These are phyloP conservation scores for Graptemys geographica DNA, from an alignment of 2,797 vertebrate genomes.

Conservation along the genomic window DNA sequence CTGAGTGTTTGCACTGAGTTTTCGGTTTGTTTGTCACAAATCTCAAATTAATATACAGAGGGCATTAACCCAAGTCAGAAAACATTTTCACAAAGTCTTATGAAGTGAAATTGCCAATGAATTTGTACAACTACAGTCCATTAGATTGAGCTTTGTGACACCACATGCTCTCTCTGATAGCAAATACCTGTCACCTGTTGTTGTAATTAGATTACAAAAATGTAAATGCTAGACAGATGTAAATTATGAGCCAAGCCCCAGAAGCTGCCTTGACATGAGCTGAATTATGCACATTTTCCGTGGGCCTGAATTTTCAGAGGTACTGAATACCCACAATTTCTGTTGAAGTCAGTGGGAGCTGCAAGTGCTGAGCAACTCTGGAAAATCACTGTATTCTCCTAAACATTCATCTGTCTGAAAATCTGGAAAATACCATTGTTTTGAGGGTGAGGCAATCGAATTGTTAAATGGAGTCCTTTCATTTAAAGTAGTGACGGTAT, in stretches of 20 bases:
- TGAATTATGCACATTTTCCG: rapidly evolving
- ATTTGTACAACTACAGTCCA: background rate
- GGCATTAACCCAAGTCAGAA: background rate
- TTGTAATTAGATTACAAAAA: background rate
- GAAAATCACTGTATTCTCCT: background rate
- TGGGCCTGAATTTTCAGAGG: background rate
- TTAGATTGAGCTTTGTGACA: rapidly evolving
- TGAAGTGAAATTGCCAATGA: background rate
- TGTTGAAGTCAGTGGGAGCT: background rate
- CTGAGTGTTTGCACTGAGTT: background rate
- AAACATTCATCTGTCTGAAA: background rate
- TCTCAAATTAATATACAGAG: background rate
- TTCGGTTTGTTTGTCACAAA: background rate
- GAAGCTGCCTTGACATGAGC: background rate
- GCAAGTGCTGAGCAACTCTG: background rate
- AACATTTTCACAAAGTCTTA: background rate
- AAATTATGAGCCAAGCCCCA: background rate
- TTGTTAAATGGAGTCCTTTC: background rate
- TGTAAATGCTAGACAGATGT: background rate
- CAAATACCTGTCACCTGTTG: background rate
- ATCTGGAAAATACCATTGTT: background rate
- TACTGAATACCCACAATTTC: background rate
- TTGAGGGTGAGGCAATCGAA: background rate
- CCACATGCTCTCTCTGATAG: background rate
- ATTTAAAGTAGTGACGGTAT: background rate